Evolutionary conservation across 2,113 vertebrate species (phyloP).

Genomic region (Lepisosteus osseus): DNA sequence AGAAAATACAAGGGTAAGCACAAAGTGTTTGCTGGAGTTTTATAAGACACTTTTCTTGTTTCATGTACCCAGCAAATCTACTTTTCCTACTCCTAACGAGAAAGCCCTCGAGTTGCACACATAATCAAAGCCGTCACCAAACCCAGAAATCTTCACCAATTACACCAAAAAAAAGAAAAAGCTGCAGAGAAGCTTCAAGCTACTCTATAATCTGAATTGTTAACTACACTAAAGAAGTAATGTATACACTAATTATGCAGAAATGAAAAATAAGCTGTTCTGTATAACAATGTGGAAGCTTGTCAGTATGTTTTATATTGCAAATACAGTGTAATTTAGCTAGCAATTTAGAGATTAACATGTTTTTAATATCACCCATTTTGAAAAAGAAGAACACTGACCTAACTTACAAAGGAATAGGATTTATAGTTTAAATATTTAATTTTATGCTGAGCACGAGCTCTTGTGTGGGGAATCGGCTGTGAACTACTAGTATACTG

Average conservation of each 20-base stretch:
- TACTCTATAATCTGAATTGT: slow-evolving; percentile 10
- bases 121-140: slow-evolving; percentile 11
- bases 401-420: too few species aligned
- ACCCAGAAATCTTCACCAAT: slow-evolving; percentile 3
- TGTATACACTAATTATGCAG: slow-evolving; percentile 13
- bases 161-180: neutral
- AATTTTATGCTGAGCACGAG: too few species aligned
- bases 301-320: too few species aligned
- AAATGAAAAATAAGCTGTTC: neutral
- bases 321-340: too few species aligned
- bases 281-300: too few species aligned
- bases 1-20: neutral
- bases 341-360: too few species aligned
- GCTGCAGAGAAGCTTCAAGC: neutral
- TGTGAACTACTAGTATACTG: too few species aligned
- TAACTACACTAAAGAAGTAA: slow-evolving; percentile 9
- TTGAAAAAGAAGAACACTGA: too few species aligned
- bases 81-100: neutral
- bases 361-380: too few species aligned
- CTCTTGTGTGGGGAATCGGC: too few species aligned
- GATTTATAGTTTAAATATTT: too few species aligned
- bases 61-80: neutral
- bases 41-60: neutral
- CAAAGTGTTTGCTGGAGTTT: neutral
- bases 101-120: neutral